Evolutionary conservation across 2,113 vertebrate species (phyloP).

Genomic region (Osmerus mordax): DNA sequence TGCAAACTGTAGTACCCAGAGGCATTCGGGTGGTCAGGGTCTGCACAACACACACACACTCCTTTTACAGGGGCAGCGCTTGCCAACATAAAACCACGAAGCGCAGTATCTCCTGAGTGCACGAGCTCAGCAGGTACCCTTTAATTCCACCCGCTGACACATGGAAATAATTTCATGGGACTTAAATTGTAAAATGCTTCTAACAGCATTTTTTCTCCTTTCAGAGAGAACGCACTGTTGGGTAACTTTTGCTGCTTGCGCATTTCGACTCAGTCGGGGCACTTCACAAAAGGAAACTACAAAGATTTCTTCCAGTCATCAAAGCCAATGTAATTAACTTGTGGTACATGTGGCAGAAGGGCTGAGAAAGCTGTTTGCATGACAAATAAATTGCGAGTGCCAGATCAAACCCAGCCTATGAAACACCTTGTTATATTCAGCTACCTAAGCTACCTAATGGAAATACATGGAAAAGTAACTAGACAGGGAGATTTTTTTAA

Average conservation of each 20-base stretch:
- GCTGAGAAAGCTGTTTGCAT: slow-evolving; percentile 38
- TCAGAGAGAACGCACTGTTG: slow-evolving; percentile 8
- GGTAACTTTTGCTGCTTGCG: slow-evolving; percentile 44
- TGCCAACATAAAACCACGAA: slow-evolving; percentile 6
- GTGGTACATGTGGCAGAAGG: slow-evolving; percentile 41
- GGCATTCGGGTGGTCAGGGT: too few species aligned
- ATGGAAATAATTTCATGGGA: slow-evolving; percentile 4
- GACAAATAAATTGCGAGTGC: slow-evolving; percentile 31
- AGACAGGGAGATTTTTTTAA: too few species aligned
- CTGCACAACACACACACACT: too few species aligned
- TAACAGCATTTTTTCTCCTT: slow-evolving; percentile 21
- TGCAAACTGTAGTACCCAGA: too few species aligned
- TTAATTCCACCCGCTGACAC: not conserved
- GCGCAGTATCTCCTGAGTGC: slow-evolving; percentile 7
- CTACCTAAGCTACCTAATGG: not conserved
- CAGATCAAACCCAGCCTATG: slow-evolving; percentile 27
- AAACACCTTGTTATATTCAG: not conserved
- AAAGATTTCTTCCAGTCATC: slow-evolving; percentile 28
- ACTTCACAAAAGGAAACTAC: slow-evolving; percentile 21
- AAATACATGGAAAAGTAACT: too few species aligned
- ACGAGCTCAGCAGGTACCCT: not conserved
- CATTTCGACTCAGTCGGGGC: slow-evolving; percentile 21
- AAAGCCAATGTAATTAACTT: slow-evolving; percentile 50
- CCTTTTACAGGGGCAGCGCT: too few species aligned
- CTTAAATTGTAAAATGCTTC: not conserved